Conservation (phyloP, 2,888 invertebrate genomes). For the Cacoxenus indagator region DNA sequence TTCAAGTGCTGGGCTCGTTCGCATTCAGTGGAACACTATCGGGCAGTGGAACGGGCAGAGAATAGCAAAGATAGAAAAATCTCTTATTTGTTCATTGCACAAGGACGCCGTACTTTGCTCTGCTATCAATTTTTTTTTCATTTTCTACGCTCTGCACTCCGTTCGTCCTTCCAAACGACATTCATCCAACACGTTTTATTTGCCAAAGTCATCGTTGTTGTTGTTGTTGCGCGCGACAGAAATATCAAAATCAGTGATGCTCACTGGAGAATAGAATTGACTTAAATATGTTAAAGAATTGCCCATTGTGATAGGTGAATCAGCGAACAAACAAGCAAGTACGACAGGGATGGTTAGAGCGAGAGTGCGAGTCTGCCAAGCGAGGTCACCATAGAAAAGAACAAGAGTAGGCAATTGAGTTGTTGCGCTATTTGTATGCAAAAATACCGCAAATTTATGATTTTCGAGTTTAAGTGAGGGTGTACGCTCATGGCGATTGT, state of each 20-base stretch:
- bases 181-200: neutral
- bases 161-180: neutral
- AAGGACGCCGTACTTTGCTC: neutral
- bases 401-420: neutral
- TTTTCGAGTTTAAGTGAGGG: neutral
- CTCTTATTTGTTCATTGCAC: neutral
- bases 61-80: neutral
- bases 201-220: neutral
- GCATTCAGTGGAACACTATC: neutral
- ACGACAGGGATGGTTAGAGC: too few relatives aligned
- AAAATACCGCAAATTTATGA: neutral
- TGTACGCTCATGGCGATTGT: neutral
- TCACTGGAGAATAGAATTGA: constrained; percentile 8
- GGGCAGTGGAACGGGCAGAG: neutral
- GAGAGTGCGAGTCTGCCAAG: too few relatives aligned
- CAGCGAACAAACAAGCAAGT: too few relatives aligned
- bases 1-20: too few relatives aligned
- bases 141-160: neutral
- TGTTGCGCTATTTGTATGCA: neutral
- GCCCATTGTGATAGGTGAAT: neutral
- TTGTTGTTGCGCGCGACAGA: neutral
- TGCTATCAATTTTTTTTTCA: neutral
- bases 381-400: too few relatives aligned
- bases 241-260: neutral
- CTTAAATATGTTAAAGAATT: constrained; percentile 8